Percentiles rank a stretch among this genome's conserved stretches.
Evolutionary conservation across 2,888 invertebrate genomes (phyloP).

Genomic region (Pollenia labialis): DNA sequence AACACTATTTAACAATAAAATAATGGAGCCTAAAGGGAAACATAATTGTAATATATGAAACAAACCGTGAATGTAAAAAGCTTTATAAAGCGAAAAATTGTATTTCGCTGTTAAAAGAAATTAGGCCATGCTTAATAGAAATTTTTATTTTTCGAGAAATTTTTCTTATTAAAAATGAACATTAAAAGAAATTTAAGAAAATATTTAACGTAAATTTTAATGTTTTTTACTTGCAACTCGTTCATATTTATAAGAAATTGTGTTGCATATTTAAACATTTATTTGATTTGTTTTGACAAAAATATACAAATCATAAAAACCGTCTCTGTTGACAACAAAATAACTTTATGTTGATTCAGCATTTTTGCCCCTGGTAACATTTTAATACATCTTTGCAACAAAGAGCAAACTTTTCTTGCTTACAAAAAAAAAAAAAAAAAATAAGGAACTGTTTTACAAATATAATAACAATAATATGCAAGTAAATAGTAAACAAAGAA

Average conservation of each 20-base stretch:
- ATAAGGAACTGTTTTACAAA: constrained; percentile 6
- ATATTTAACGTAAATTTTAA: too few species aligned
- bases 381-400: background rate
- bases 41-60: background rate
- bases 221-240: too few species aligned
- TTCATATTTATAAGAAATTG: background rate
- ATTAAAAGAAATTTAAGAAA: too few species aligned
- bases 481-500: constrained; percentile 13
- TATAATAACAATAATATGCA: constrained; percentile 12
- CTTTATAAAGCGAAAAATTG: too few species aligned
- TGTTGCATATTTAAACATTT: background rate
- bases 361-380: constrained; percentile 30
- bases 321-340: background rate
- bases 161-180: too few species aligned
- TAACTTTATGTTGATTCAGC: constrained; percentile 23
- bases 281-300: constrained; percentile 2
- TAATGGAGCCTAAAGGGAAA: background rate
- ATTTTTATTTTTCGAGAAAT: too few species aligned
- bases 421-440: background rate
- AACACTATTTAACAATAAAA: background rate
- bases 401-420: background rate
- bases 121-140: too few species aligned
- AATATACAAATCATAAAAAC: background rate
- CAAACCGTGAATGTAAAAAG: background rate
- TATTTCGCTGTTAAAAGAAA: too few species aligned